Percentiles rank a stretch among this genome's conserved stretches.
phyloP scores from a whole-genome alignment of 2,797 vertebrate species.

The Brotogeris chrysoptera region DNA sequence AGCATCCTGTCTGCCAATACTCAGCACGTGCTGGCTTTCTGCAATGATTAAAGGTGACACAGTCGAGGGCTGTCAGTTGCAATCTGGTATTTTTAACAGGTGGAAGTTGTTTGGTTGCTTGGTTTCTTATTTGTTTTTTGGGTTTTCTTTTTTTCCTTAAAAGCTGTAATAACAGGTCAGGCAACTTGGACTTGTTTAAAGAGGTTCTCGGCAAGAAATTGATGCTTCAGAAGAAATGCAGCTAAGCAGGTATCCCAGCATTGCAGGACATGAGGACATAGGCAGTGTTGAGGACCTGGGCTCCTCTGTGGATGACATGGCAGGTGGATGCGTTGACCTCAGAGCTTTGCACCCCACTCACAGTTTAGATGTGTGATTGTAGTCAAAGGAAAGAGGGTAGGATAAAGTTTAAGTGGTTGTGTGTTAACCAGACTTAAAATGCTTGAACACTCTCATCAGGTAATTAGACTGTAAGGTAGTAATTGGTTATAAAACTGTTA shows the following conservation, averaged over 20 bases:
- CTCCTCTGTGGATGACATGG: accelerated
- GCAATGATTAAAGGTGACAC: background rate
- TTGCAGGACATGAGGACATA: background rate
- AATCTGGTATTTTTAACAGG: background rate
- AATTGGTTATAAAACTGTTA: background rate
- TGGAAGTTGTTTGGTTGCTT: background rate
- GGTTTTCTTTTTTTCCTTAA: background rate
- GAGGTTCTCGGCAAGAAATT: background rate
- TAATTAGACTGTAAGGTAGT: background rate
- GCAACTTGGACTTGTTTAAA: background rate
- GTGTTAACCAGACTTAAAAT: background rate
- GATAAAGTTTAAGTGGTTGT: background rate
- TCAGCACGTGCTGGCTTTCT: background rate
- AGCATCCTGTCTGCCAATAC: background rate
- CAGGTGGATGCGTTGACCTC: background rate
- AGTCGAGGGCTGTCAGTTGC: background rate
- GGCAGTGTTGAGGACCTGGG: background rate
- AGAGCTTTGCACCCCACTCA: accelerated
- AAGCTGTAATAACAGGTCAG: background rate
- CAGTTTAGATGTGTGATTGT: accelerated
- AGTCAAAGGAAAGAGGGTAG: background rate
- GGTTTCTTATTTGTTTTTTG: background rate
- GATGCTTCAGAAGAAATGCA: background rate
- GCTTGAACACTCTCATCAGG: background rate
- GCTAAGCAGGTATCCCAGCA: background rate